Evolutionary conservation across 2,797 vertebrate genomes (phyloP).

Genomic region (Acropternis orthonyx): DNA sequence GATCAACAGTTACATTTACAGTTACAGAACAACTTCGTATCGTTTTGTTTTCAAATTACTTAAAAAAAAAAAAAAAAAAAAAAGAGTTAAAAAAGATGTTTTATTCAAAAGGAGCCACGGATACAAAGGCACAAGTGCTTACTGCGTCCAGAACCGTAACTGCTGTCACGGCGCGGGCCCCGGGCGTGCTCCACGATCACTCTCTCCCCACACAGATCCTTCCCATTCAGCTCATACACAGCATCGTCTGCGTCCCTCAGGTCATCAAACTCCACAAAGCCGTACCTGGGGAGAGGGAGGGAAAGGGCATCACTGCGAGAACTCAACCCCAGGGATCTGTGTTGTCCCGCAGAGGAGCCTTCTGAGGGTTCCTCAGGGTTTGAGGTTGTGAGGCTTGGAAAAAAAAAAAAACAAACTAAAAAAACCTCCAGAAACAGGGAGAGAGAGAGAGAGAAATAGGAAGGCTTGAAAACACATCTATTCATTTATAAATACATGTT

Average conservation of each 20-base stretch:
- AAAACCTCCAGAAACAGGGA: not conserved
- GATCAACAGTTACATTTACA: conserved; percentile 65
- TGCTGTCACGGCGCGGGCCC: conserved; percentile 90
- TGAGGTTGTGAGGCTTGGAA: not conserved
- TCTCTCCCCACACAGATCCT: conserved; percentile 93
- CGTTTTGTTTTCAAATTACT: conserved; percentile 22
- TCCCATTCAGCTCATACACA: conserved; percentile 95
- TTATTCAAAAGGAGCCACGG: conserved; percentile 47
- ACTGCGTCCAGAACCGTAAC: conserved; percentile 89
- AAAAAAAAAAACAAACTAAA: not conserved
- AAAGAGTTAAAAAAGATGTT: not conserved
- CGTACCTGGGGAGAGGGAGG: conserved; percentile 79
- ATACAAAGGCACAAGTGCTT: conserved; percentile 80
- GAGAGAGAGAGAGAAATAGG: not conserved
- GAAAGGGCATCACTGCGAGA: not conserved
- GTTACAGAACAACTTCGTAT: conserved; percentile 61
- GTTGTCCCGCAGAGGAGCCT: not conserved
- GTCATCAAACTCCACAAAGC: conserved; percentile 97
- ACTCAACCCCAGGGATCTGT: accelerated
- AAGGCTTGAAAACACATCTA: not conserved
- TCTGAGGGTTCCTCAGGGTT: not conserved
- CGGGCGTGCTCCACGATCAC: conserved; percentile 97
- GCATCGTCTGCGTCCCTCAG: conserved; percentile 95
- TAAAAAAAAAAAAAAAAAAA: not conserved
- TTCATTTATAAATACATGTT: not conserved